These are phyloP conservation scores for Vipera latastei DNA, from an alignment of 2,797 vertebrate genomes.

Conservation along the genomic window DNA sequence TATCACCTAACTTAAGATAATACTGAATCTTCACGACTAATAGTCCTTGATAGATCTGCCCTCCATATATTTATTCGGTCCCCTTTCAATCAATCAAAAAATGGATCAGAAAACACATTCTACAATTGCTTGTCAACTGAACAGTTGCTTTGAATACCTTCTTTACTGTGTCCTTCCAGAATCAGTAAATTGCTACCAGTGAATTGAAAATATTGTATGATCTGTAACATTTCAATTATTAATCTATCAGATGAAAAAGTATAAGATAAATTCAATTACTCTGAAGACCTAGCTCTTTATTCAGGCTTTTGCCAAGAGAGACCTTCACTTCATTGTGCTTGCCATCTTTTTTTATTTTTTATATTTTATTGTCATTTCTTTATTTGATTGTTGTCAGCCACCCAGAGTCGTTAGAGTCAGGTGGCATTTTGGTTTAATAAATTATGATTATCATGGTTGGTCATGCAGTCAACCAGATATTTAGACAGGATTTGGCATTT, in stretches of 20 bases:
- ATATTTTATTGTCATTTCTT: no score
- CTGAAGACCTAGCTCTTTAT: not conserved
- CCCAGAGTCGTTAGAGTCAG: no score
- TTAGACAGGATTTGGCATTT: no score
- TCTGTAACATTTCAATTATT: not conserved
- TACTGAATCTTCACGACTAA: not conserved
- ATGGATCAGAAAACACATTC: not conserved
- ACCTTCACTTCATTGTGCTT: no score
- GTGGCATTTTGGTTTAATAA: no score
- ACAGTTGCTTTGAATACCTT: not conserved
- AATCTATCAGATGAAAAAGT: not conserved
- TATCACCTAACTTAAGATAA: not conserved
- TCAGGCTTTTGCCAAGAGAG: not conserved
- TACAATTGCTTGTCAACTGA: not conserved
- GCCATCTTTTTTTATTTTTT: no score
- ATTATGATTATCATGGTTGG: no score
- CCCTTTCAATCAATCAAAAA: not conserved
- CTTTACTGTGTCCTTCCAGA: not conserved
- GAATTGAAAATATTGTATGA: not conserved
- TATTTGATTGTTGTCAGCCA: no score
- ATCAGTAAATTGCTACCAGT: not conserved
- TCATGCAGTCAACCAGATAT: no score
- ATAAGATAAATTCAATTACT: not conserved
- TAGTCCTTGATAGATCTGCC: not conserved
- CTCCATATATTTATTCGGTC: not conserved